Percentiles rank a stretch among this genome's conserved stretches.
Conservation (phyloP, 2,888 invertebrate species). For the Brachypalpus laphriformis region DNA sequence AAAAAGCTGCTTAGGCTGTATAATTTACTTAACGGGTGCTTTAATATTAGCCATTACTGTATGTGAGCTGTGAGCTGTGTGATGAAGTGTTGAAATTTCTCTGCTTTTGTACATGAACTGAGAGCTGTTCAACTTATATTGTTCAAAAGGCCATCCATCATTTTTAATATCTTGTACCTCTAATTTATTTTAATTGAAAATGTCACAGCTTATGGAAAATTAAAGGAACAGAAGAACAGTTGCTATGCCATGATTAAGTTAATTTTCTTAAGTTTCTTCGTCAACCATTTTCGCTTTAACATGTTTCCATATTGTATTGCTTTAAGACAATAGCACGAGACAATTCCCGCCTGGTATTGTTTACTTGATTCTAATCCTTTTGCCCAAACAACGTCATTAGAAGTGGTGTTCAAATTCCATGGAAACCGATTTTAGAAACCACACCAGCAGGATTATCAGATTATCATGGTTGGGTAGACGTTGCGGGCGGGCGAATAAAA, state of each 20-base stretch:
- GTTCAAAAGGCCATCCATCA: neutral
- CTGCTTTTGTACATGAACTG: too few species aligned
- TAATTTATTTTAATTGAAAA: conserved; percentile 9
- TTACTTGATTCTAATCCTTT: conserved; percentile 26
- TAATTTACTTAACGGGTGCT: too few species aligned
- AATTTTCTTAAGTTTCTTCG: neutral
- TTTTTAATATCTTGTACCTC: neutral
- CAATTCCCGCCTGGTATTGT: neutral
- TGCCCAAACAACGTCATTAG: conserved; percentile 22
- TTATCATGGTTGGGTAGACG: conserved; percentile 56
- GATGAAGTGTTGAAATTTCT: too few species aligned
- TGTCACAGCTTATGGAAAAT: neutral
- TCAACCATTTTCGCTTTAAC: neutral
- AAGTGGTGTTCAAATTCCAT: conserved; percentile 3
- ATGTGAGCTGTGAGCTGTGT: too few species aligned
- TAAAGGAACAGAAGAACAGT: neutral
- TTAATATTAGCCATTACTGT: too few species aligned
- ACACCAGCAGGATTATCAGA: conserved; percentile 59
- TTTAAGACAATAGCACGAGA: neutral
- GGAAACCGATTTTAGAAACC: conserved; percentile 33
- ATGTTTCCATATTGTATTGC: neutral
- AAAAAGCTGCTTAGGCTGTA: too few species aligned
- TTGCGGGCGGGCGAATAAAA: conserved; percentile 42
- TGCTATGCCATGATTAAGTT: neutral
- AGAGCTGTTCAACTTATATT: too few species aligned